phyloP scores from a whole-genome alignment of 2,113 vertebrate species.

The mouse (Mus musculus) region DNA sequence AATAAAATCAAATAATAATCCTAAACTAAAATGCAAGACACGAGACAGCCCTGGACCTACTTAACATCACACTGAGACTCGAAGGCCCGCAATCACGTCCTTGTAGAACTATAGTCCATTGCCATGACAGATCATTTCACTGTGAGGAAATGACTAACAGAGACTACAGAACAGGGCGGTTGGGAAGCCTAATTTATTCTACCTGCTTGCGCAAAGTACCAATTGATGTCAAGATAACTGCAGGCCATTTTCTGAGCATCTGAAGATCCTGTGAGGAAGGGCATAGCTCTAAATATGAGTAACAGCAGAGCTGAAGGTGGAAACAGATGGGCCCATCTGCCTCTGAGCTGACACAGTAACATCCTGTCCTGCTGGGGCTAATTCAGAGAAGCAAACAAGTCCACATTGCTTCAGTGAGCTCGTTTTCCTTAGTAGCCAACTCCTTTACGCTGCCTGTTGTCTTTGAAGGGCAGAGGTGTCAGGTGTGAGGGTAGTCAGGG shows the following conservation, averaged over 20 bases:
- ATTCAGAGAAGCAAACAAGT: constrained; percentile 41
- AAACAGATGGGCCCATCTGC: constrained; percentile 55
- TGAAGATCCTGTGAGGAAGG: constrained; percentile 47
- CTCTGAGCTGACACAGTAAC: not conserved
- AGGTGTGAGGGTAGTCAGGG: not conserved
- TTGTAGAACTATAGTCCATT: not conserved
- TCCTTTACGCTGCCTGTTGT: not conserved
- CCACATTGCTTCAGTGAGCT: not conserved
- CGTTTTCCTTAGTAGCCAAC: not conserved
- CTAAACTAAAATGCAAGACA: not conserved
- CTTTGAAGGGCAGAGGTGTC: constrained; percentile 22
- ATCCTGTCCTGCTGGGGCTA: not conserved
- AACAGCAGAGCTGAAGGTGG: constrained; percentile 24
- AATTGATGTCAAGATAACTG: constrained; percentile 52
- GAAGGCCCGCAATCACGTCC: not conserved
- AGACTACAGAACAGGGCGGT: not conserved
- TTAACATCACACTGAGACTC: not conserved
- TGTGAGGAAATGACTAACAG: not conserved
- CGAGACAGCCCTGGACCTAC: not conserved
- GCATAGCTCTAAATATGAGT: not conserved
- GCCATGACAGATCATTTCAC: not conserved
- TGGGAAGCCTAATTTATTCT: constrained; percentile 37
- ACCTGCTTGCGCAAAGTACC: constrained; percentile 41
- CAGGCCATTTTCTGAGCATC: constrained; percentile 1
- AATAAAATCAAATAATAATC: not conserved